Conservation (phyloP, 2,888 invertebrate species). For the Altica lythri region DNA sequence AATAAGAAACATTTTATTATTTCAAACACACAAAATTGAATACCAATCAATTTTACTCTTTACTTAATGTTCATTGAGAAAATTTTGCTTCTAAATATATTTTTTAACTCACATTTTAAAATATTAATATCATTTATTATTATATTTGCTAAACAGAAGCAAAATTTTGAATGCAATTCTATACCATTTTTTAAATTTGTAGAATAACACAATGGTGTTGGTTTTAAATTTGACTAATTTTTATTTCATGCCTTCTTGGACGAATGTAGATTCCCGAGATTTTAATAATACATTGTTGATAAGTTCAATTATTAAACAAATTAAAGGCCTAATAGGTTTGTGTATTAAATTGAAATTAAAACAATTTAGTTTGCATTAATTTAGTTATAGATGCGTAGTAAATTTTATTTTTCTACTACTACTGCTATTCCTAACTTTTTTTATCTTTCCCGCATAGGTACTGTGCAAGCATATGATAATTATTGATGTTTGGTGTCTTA, state of each 20-base stretch:
- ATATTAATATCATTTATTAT: too few species aligned
- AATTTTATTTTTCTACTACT: too few species aligned
- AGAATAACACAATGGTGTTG: conserved; percentile 31
- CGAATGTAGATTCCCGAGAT: conserved; percentile 57
- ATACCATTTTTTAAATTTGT: background rate
- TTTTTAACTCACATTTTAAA: too few species aligned
- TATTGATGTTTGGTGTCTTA: too few species aligned
- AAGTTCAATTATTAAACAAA: conserved; percentile 23
- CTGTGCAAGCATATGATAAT: too few species aligned
- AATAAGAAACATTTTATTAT: background rate
- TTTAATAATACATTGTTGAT: conserved; percentile 57
- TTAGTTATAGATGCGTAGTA: too few species aligned
- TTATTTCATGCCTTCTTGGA: conserved; percentile 52
- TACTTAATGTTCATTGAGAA: conserved; percentile 11
- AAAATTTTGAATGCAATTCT: conserved; percentile 19
- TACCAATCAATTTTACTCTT: background rate
- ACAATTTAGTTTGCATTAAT: too few species aligned
- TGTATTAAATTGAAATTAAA: too few species aligned
- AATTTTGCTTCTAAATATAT: conserved; percentile 19
- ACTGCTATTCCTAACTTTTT: too few species aligned
- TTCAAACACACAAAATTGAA: background rate
- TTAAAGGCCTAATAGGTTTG: conserved; percentile 45
- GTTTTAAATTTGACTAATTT: conserved; percentile 39
- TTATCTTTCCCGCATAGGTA: too few species aligned
- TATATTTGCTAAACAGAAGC: conserved; percentile 21